Evolutionary conservation across 2,888 invertebrate genomes (phyloP).

Genomic region (Pollenia labialis): DNA sequence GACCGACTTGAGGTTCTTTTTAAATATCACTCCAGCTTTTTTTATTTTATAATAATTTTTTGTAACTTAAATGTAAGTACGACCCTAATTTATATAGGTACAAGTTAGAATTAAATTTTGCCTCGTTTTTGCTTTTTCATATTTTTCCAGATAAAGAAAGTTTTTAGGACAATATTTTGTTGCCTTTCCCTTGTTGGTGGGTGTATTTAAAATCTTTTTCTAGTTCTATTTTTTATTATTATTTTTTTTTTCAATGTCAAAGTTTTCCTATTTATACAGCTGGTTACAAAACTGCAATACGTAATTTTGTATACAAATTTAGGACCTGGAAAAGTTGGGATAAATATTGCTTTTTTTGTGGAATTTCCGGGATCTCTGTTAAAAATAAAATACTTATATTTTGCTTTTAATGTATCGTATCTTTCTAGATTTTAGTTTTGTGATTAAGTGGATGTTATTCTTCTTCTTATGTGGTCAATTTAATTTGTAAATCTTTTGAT

Average conservation of each 20-base stretch:
- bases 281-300: neutral
- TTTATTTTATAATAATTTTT: neutral
- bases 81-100: neutral
- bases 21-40: too few relatives aligned
- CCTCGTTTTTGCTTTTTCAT: neutral
- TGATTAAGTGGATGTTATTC: too few relatives aligned
- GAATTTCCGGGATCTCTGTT: too few relatives aligned
- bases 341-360: too few relatives aligned
- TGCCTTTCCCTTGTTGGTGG: slow-evolving; percentile 25
- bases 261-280: neutral
- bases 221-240: neutral
- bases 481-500: too few relatives aligned
- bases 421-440: too few relatives aligned
- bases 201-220: slow-evolving; percentile 31
- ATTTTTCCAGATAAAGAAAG: neutral
- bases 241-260: slow-evolving; percentile 26
- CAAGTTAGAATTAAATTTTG: neutral
- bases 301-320: too few relatives aligned
- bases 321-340: too few relatives aligned
- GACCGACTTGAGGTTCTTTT: too few relatives aligned
- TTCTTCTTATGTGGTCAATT: too few relatives aligned
- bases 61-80: neutral
- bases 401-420: too few relatives aligned
- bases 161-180: neutral
- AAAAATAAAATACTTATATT: too few relatives aligned